phyloP scores from a whole-genome alignment of 2,888 invertebrate genomes.

The Athripsodes cinereus region DNA sequence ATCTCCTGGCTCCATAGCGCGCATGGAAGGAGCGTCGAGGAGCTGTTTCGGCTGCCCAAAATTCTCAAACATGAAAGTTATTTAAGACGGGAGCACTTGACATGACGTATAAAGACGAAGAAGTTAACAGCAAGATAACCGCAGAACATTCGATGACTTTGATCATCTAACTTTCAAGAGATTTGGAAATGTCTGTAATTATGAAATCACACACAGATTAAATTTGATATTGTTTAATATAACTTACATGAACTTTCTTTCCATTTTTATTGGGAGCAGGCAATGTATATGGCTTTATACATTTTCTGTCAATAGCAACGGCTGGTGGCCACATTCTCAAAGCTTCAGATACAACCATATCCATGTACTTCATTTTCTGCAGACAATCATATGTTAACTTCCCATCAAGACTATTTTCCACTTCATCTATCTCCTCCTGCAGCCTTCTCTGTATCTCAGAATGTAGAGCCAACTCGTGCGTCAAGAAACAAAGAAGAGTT shows the following conservation, averaged over 20 bases:
- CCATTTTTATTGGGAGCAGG: constrained; percentile 4
- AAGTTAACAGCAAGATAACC: no score
- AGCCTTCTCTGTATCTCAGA: constrained; percentile 36
- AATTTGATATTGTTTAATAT: no score
- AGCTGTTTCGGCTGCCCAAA: no score
- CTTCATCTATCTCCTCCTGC: constrained; percentile 46
- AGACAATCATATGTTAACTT: constrained; percentile 48
- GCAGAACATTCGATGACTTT: no score
- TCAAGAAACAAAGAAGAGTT: constrained; percentile 33
- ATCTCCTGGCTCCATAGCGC: no score
- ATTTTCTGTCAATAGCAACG: constrained; percentile 31
- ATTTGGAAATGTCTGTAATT: no score
- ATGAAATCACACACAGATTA: no score
- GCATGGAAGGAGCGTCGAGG: no score
- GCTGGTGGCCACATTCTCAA: constrained; percentile 31
- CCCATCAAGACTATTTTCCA: constrained; percentile 37
- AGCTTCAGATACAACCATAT: constrained; percentile 26
- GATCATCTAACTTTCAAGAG: no score
- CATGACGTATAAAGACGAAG: no score
- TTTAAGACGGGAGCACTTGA: no score
- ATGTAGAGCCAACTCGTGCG: constrained; percentile 36
- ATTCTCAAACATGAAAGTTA: no score
- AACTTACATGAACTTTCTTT: not conserved
- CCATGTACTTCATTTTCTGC: constrained; percentile 46
- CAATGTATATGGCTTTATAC: constrained; percentile 32